These are phyloP conservation scores for Drosophila bifasciata DNA, from an alignment of 1,140 invertebrate genomes.

Conservation along the genomic window DNA sequence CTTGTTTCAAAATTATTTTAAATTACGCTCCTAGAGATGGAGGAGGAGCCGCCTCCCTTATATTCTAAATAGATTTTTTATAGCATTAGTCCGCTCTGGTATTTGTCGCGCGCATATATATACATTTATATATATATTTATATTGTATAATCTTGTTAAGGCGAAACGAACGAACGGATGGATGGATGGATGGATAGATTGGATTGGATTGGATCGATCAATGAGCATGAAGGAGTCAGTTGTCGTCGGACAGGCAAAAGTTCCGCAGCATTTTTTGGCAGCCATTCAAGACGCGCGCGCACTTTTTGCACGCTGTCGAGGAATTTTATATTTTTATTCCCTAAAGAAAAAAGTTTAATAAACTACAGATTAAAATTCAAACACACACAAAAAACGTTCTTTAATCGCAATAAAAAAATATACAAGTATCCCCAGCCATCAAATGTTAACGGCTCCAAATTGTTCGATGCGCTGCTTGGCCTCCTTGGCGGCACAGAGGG, in stretches of 20 bases:
- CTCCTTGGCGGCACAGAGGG: conserved; percentile 51
- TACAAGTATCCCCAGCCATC: too few relatives aligned
- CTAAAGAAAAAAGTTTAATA: conserved; percentile 84
- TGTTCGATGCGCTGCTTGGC: conserved; percentile 49
- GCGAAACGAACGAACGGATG: background rate
- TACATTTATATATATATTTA: too few relatives aligned
- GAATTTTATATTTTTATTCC: conserved; percentile 84
- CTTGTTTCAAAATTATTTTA: too few relatives aligned
- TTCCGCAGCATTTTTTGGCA: conserved; percentile 81
- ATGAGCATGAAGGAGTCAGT: conserved; percentile 14
- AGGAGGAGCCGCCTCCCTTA: conserved; percentile 22
- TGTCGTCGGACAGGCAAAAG: conserved; percentile 73
- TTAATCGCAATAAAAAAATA: too few relatives aligned
- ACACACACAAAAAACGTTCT: background rate
- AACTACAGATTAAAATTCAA: conserved; percentile 72
- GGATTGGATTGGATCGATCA: background rate
- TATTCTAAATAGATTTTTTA: conserved; percentile 44
- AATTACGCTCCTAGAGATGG: background rate
- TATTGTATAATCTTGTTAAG: conserved; percentile 34
- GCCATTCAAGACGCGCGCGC: conserved; percentile 76
- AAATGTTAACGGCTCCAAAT: too few relatives aligned
- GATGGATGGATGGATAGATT: too few relatives aligned
- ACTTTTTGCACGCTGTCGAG: conserved; percentile 75
- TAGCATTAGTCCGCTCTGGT: conserved; percentile 46
- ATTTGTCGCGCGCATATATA: conserved; percentile 11